Conservation (phyloP, 2,113 vertebrate genomes). For the Urocolius indicus region DNA sequence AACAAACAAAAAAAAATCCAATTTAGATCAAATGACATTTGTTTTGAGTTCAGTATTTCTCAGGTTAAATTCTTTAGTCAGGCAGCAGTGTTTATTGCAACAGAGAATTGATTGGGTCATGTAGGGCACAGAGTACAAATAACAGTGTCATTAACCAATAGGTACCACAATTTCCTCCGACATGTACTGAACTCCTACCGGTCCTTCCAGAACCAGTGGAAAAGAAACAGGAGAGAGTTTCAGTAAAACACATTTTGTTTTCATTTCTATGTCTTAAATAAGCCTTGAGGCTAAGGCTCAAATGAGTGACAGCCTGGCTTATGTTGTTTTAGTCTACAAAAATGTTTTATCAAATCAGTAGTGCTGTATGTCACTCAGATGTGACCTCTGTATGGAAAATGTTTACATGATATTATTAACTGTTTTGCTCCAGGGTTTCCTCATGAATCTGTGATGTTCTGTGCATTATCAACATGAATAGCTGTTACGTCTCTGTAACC, state of each 20-base stretch:
- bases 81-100: constrained; percentile 65
- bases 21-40: constrained; percentile 75
- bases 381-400: constrained; percentile 82
- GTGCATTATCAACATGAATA: constrained; percentile 26
- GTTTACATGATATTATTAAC: constrained; percentile 84
- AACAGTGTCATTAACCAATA: constrained; percentile 73
- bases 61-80: constrained; percentile 70
- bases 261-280: constrained; percentile 75
- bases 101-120: constrained; percentile 72
- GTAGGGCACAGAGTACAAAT: constrained; percentile 75
- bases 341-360: constrained; percentile 82
- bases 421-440: constrained; percentile 82
- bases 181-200: constrained; percentile 61
- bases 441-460: constrained; percentile 23
- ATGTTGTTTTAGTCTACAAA: constrained; percentile 79
- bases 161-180: constrained; percentile 72
- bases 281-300: constrained; percentile 82
- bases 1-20: constrained; percentile 59
- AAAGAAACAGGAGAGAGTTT: constrained; percentile 58
- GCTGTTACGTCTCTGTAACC: neutral
- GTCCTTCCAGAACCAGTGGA: constrained; percentile 59
- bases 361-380: constrained; percentile 83
- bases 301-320: constrained; percentile 80
- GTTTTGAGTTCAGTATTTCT: constrained; percentile 65
- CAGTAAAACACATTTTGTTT: constrained; percentile 64